Base-by-base conservation (phyloP, 2,797 vertebrate species). In the Babyrousa celebensis region DNA sequence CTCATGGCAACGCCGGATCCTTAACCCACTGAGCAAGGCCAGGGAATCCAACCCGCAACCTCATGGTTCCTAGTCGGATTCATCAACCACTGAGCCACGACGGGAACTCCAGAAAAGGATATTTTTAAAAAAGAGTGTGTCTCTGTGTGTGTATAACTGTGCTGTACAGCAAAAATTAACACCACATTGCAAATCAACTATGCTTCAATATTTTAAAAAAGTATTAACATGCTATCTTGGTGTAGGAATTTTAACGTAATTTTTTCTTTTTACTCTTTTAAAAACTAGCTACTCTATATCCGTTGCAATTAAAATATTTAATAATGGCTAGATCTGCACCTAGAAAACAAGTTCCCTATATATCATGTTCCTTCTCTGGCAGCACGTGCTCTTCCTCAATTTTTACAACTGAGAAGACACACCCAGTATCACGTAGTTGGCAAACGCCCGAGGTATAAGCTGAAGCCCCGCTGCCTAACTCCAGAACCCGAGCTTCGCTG, bases 221-320 rank as follows among this genome's bases (percentile, higher is more conserved):
- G 43, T 48, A 14, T 68, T 75, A 83, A 89, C 92, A 86, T 60
- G 40, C 62, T 78, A 82, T 62, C 25, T 89, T 1, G 16, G 16
- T 75, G 71, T 2, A 84, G 7, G 10, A 32, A 75, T 84, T 90
- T 79, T 17, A 36, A 71, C 58, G 4, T 74, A n/a, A 32, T 84
- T 74, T 67, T 65, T 25, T 11, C 25, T 65, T 36, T 85, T 84
- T 63, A 32, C 43, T 14, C 40, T 56, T 70, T 71, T 29, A 14
- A 1, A 7, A 17, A 40, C 52, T 70, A 40, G 56, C 52, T 79
- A 58, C 67, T 72, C 23, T 32, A 17, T 11, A 54, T 74, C 54
- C 68, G 62, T n/a, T 74, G 20, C 36, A 78, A 88, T 71, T 43
- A 95, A 90, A 93, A 52, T 67, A 67, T 62, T 67, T 82, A 93